Evolutionary conservation across 2,888 invertebrate genomes (phyloP), one percentile per base, ranked within the genome.

Genomic region (Bugula neritina): DNA sequence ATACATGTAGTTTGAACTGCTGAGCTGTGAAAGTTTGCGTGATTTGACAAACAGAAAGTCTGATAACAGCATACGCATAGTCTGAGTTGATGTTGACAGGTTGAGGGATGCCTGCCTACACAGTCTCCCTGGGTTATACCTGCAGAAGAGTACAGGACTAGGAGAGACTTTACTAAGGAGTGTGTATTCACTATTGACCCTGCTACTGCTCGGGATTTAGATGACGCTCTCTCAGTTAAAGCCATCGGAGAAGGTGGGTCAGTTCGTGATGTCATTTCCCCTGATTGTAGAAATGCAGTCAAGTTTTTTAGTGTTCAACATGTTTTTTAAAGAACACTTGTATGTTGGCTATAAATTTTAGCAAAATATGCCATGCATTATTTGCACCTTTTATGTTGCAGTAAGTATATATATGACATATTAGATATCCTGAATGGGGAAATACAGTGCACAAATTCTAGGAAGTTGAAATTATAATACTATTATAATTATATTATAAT

Each of bases 131-230:
- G 83, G 82, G 74, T 21, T 1, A 83, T 85, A 23, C 83, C 83
- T 1, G 72, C 71, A 0, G 74, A 75, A 5, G 85, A 86, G 75
- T 73, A 81, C 25, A 72, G 73, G 17, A 77, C 79, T 27, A 80
- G 86, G 5, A 74, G 81, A 35, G 86, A 86, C 77, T 82, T 86
- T 69, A 82, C 87, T 69, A 78, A 82, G 13, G 86, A 90, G 73
- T 94, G 93, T 80, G 87, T 96, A 72, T 96, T 97, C 80, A 95
- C 96, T 0, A 95, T 98, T 76, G 97, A 98, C 87, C 97, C 97
- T 1, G 85, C 88, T 35, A 93, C 92, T 69, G 95, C 96, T 1
- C 87, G 91, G 72, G 97, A 98, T 86, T 88, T 98, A 79, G 97
- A 98, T 82, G 97, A 98, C 86, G 96, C 96, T 0, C 85, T 98